These are phyloP conservation scores for Burhinus oedicnemus DNA, from an alignment of 2,113 vertebrate genomes.

Conservation along the genomic window DNA sequence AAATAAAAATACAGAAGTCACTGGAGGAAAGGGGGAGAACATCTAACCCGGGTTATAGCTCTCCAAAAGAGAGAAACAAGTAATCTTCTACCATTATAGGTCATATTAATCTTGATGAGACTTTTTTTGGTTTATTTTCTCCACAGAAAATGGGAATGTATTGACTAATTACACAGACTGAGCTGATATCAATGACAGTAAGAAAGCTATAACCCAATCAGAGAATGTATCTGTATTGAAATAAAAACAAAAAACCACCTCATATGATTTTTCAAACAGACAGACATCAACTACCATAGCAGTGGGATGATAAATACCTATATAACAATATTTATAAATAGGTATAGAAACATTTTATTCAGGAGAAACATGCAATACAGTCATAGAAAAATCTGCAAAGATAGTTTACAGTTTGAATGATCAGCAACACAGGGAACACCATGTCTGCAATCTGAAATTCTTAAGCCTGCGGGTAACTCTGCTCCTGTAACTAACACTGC, in stretches of 20 bases:
- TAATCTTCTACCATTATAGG: not conserved
- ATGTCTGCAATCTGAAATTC: not conserved
- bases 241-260: not conserved
- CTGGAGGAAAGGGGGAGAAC: not conserved
- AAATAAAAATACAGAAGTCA: not conserved
- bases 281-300: not conserved
- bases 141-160: constrained; percentile 27
- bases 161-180: constrained; percentile 30
- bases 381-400: not conserved
- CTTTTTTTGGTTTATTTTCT: constrained; percentile 22
- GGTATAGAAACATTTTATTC: not conserved
- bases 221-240: not conserved
- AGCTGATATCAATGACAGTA: not conserved
- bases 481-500: not conserved
- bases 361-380: not conserved
- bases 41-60: not conserved
- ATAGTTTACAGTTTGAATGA: not conserved
- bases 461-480: not conserved
- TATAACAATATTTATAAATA: not conserved
- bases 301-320: not conserved
- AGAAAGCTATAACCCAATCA: not conserved
- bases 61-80: not conserved
- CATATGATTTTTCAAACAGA: not conserved
- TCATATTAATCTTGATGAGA: not conserved
- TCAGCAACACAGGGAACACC: not conserved